Evolutionary conservation across 2,888 invertebrate species (phyloP).

Genomic region (Caenorhabditis doughertyi): DNA sequence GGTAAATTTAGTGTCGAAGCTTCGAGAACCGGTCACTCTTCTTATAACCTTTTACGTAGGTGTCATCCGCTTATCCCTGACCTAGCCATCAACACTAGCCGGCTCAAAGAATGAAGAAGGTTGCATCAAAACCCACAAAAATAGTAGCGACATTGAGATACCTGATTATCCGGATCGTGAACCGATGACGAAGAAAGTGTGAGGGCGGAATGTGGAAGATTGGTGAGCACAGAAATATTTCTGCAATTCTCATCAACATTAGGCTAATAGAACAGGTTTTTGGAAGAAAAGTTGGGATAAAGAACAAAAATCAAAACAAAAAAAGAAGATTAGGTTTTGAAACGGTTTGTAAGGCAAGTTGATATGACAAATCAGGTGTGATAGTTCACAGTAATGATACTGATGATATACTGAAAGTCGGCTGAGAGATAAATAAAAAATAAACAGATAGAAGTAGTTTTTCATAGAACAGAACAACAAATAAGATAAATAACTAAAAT

Average conservation of each 20-base stretch:
- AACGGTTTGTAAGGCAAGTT: slow-evolving; percentile 26
- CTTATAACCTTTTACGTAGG: background rate
- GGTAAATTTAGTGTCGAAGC: background rate
- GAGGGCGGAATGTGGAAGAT: background rate
- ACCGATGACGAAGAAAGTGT: slow-evolving; percentile 1
- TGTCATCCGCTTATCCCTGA: background rate
- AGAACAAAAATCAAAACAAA: background rate
- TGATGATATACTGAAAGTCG: slow-evolving; percentile 17
- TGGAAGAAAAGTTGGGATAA: background rate
- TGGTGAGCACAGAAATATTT: slow-evolving; percentile 1
- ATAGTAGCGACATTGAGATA: slow-evolving; percentile 9
- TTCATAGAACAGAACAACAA: too few relatives aligned
- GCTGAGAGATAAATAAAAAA: background rate
- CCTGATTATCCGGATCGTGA: slow-evolving; percentile 31
- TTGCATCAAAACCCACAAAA: slow-evolving; percentile 4
- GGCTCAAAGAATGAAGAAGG: background rate
- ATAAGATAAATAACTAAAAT: too few relatives aligned
- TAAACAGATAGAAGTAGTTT: slow-evolving; percentile 33
- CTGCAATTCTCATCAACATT: background rate
- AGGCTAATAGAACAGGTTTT: background rate
- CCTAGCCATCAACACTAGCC: slow-evolving; percentile 17
- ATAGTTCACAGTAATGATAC: slow-evolving; percentile 27
- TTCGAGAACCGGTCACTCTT: slow-evolving; percentile 18
- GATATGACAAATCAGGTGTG: slow-evolving; percentile 25
- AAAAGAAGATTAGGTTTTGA: slow-evolving; percentile 18